Conservation (phyloP, 2,113 vertebrate genomes). For the Syngnathus typhle region DNA sequence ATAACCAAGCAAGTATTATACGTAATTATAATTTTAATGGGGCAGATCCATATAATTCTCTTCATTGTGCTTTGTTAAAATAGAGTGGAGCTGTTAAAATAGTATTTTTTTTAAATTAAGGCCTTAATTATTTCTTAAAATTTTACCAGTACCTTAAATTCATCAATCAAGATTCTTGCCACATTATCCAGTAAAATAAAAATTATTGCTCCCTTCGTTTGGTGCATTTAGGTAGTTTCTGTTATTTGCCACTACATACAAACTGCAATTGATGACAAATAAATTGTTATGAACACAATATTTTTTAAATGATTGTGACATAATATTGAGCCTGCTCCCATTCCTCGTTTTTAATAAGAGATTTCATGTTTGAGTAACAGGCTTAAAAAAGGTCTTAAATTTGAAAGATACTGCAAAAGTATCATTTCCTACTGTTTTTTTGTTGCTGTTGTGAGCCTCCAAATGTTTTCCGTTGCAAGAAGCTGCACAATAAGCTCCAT, state of each 20-base stretch:
- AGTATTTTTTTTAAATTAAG: neutral
- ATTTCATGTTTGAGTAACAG: neutral
- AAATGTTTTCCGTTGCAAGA: neutral
- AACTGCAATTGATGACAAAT: neutral
- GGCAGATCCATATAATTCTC: neutral
- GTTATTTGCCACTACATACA: no score
- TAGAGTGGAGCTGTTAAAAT: neutral
- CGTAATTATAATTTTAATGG: no score
- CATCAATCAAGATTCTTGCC: neutral
- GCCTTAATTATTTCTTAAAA: neutral
- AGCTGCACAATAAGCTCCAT: slow-evolving; percentile 28
- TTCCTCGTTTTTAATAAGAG: neutral
- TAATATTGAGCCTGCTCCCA: neutral
- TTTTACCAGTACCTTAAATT: neutral
- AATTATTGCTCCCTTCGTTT: neutral
- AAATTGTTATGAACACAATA: no score
- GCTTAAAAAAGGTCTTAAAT: neutral
- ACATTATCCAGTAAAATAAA: neutral
- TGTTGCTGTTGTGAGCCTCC: neutral
- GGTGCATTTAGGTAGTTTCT: neutral
- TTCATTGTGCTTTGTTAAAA: neutral
- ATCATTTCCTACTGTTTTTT: neutral
- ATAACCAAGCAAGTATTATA: no score
- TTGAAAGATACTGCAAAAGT: neutral
- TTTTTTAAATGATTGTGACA: no score